Conservation (phyloP, 2,113 vertebrate genomes). For the Erpornis zantholeuca region DNA sequence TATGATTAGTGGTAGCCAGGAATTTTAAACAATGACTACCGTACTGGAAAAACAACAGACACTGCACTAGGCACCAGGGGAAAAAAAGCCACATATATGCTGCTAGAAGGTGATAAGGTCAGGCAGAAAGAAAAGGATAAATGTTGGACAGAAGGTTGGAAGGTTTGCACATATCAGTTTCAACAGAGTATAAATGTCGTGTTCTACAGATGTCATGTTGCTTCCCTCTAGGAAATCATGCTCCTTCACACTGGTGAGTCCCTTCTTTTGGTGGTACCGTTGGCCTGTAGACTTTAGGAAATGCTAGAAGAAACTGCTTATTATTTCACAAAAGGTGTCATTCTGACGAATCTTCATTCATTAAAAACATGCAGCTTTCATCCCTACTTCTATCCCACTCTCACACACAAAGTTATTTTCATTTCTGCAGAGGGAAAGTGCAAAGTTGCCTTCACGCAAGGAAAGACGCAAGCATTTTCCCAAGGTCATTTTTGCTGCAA, state of each 20-base stretch:
- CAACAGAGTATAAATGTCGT: neutral
- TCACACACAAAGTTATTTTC: neutral
- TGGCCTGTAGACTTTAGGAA: neutral
- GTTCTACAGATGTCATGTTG: neutral
- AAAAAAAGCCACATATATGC: neutral
- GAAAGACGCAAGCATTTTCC: neutral
- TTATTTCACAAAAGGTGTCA: neutral
- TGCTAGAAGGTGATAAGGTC: neutral
- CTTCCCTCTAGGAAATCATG: neutral
- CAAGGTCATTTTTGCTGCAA: neutral
- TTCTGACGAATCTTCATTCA: neutral
- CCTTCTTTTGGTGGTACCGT: neutral
- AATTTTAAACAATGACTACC: neutral
- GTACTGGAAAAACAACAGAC: neutral
- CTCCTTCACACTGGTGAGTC: neutral
- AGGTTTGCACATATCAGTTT: neutral
- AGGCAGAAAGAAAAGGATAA: neutral
- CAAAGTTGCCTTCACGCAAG: neutral
- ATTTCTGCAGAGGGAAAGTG: neutral
- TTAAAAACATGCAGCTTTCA: neutral
- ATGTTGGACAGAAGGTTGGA: neutral
- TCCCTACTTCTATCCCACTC: neutral
- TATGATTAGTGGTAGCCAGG: neutral
- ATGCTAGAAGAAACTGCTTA: neutral
- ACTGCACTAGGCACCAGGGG: neutral